Percentiles rank a stretch among this genome's conserved stretches.
phyloP scores from a whole-genome alignment of 2,113 vertebrate species.

The Alethe castanea region DNA sequence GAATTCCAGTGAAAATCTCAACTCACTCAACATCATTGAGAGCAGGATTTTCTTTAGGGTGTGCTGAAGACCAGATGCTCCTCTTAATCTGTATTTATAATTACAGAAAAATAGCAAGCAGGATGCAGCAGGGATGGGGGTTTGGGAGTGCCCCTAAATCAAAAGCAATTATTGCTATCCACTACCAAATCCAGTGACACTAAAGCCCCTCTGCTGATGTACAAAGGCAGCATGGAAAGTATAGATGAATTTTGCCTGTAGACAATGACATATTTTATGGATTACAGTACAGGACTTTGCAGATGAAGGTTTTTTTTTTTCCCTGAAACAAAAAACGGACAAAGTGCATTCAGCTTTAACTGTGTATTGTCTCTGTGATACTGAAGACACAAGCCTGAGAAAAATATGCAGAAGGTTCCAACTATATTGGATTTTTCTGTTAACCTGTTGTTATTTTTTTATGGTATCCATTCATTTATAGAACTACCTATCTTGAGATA shows the following conservation, averaged over 20 bases:
- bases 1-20: background rate
- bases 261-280: background rate
- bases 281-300: background rate
- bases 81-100: background rate
- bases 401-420: background rate
- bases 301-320: background rate
- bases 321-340: background rate
- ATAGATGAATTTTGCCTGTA: background rate
- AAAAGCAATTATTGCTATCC: background rate
- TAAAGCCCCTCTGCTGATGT: background rate
- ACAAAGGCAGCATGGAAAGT: background rate
- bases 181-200: background rate
- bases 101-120: background rate
- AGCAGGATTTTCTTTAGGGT: background rate
- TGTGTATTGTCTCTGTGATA: background rate
- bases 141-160: background rate
- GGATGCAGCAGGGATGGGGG: background rate
- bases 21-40: background rate
- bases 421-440: background rate
- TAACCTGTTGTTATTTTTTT: background rate
- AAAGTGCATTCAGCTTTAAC: background rate
- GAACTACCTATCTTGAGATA: background rate
- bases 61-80: background rate
- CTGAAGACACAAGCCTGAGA: background rate
- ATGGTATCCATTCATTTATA: background rate